These are phyloP conservation scores for Eclectus roratus DNA, from an alignment of 2,113 vertebrate genomes.

Conservation along the genomic window DNA sequence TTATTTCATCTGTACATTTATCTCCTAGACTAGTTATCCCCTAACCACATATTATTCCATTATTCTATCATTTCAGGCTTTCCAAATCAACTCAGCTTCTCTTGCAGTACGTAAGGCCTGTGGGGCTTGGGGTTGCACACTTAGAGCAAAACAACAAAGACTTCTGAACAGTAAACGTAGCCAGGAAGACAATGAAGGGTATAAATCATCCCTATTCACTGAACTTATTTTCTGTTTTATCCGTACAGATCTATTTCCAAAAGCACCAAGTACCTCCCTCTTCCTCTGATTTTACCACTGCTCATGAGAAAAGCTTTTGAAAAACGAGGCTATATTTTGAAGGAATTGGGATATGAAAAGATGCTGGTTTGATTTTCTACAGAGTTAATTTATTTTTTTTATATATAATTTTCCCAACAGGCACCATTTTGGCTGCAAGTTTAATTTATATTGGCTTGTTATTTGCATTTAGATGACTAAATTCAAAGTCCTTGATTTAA, in stretches of 20 bases:
- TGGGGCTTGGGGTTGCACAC: neutral
- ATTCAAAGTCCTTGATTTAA: neutral
- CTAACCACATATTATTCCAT: neutral
- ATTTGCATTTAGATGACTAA: neutral
- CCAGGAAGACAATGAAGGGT: neutral
- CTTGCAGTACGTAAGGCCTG: neutral
- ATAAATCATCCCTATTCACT: neutral
- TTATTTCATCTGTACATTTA: neutral
- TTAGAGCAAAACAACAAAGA: neutral
- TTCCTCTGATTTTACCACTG: neutral
- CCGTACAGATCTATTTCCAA: neutral
- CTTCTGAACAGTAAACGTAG: neutral
- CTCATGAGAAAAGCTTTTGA: neutral
- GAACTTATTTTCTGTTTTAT: neutral
- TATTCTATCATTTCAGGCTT: neutral
- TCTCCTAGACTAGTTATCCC: neutral
- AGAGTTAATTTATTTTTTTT: neutral
- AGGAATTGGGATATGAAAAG: neutral
- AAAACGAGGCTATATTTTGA: neutral
- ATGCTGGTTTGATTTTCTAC: neutral
- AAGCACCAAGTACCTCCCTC: neutral
- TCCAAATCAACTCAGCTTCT: neutral
- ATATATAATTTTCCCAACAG: neutral
- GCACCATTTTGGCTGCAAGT: neutral
- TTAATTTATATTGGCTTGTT: neutral